phyloP scores from a whole-genome alignment of 2,797 vertebrate species.

The Triplophysa yarkandensis region DNA sequence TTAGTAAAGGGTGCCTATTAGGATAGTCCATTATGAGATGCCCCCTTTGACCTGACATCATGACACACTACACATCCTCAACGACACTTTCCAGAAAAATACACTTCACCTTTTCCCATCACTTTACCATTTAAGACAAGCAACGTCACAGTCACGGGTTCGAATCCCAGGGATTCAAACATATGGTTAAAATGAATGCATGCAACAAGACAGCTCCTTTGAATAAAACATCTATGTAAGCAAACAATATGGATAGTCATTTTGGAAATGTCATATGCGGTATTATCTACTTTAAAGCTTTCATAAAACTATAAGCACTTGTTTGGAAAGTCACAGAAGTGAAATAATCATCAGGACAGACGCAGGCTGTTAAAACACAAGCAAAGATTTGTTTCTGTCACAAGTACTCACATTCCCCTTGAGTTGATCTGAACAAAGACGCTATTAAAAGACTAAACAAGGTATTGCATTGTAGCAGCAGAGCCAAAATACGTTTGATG shows the following conservation, averaged over 20 bases:
- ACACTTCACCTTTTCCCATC: too few species aligned
- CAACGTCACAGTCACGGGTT: too few species aligned
- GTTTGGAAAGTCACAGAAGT: conserved; percentile 15
- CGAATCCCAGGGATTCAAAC: too few species aligned
- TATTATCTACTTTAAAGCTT: neutral
- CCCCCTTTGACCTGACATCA: conserved; percentile 59
- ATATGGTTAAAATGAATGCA: too few species aligned
- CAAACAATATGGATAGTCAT: too few species aligned
- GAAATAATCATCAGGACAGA: conserved; percentile 12
- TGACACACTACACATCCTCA: conserved; percentile 42
- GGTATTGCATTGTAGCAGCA: conserved; percentile 29
- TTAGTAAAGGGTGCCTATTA: conserved; percentile 62
- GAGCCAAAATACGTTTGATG: conserved; percentile 34
- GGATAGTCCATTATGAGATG: conserved; percentile 51
- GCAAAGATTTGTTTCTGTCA: conserved; percentile 33
- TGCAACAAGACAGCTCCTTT: too few species aligned
- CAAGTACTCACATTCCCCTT: conserved; percentile 14
- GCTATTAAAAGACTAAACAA: conserved; percentile 42
- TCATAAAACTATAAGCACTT: neutral
- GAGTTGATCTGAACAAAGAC: conserved; percentile 27
- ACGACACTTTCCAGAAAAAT: too few species aligned
- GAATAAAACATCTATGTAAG: too few species aligned
- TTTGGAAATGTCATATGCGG: neutral
- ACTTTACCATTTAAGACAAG: too few species aligned
- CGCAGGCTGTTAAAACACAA: conserved; percentile 27